A percentile compares a stretch with the other conserved stretches of the same genome.
These are phyloP conservation scores for Coregonus suidteri DNA, from an alignment of 2,797 vertebrate species.

Conservation along the genomic window DNA sequence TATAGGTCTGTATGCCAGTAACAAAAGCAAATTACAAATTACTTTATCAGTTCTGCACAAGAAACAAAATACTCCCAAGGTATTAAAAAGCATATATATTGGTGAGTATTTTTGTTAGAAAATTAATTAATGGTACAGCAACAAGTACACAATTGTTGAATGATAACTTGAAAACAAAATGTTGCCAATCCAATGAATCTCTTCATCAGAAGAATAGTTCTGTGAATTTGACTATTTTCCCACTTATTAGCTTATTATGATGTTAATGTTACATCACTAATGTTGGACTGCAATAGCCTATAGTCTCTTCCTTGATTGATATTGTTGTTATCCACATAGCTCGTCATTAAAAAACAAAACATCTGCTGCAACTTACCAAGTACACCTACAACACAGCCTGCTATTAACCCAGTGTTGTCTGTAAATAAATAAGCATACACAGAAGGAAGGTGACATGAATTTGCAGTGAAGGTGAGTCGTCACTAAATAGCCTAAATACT, in stretches of 20 bases:
- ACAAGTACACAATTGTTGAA: too few relatives aligned
- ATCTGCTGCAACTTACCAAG: constrained; percentile 1
- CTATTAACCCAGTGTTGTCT: not conserved
- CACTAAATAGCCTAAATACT: not conserved
- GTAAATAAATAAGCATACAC: not conserved
- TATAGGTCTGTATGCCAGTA: not conserved
- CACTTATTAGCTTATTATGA: too few relatives aligned
- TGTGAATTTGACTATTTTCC: too few relatives aligned
- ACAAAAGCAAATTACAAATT: not conserved
- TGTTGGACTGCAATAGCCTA: not conserved
- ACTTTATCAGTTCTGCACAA: too few relatives aligned
- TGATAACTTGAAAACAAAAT: too few relatives aligned
- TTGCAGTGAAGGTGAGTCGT: not conserved
- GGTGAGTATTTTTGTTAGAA: too few relatives aligned
- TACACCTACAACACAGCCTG: not conserved
- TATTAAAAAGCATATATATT: too few relatives aligned
- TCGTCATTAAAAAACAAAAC: not conserved
- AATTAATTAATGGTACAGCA: too few relatives aligned
- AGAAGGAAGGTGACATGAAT: not conserved
- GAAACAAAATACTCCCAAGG: not conserved
- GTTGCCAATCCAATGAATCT: too few relatives aligned
- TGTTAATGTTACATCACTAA: not conserved
- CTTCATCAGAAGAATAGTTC: too few relatives aligned
- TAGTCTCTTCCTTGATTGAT: not conserved
- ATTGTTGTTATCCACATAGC: not conserved